Base-by-base conservation (phyloP, 2,113 vertebrate genomes). In the Chaenogobius annularis region DNA sequence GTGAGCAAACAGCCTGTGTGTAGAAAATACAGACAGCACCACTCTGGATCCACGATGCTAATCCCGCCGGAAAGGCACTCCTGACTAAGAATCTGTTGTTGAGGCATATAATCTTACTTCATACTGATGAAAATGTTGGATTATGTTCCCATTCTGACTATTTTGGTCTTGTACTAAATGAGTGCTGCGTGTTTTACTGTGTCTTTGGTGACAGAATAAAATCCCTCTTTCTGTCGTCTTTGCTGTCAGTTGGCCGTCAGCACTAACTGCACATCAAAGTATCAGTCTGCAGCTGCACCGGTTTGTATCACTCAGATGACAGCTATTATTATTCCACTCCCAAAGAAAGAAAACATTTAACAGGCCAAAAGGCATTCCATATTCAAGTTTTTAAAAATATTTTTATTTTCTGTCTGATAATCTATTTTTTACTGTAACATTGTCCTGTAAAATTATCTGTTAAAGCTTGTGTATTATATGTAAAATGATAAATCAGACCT, bases 201-300 rank as follows among this genome's bases (percentile, higher is more conserved):
- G 31, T 63, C 35, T 40, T 20, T 20, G 17, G 2, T 63, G 61
- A 63, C 37, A 7, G 54, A 76, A 81, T 74, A 62, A 68, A 68
- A 56, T 43, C 65, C 54, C 17, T 63, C 43, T 47, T 69, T 63
- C 17, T 31, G 58, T 46, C 40, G n/a, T 61, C 40, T 68, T 13
- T 22, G 72, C 79, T 71, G 82, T 80, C 19, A 17, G 20, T 23
- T 37, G 23, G 70, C 37, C 40, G 69, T 48, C 22, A 40, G 66
- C 12, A 74, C 66, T 63, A 62, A 75, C 70, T 73, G 54, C 72
- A 82, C 79, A 82, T 69, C 70, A 68, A 56, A 40, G 72, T 67
- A 68, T 77, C 68, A 62, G 48, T 78, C 76, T 86, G 87, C 40
- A 74, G 54, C 47, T 48, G 72, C 68, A 77, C 81, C 64, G 58